Evolutionary conservation across 2,797 vertebrate species (phyloP), one percentile per base, ranked within the genome.

Genomic region (Syndactyla subalaris): DNA sequence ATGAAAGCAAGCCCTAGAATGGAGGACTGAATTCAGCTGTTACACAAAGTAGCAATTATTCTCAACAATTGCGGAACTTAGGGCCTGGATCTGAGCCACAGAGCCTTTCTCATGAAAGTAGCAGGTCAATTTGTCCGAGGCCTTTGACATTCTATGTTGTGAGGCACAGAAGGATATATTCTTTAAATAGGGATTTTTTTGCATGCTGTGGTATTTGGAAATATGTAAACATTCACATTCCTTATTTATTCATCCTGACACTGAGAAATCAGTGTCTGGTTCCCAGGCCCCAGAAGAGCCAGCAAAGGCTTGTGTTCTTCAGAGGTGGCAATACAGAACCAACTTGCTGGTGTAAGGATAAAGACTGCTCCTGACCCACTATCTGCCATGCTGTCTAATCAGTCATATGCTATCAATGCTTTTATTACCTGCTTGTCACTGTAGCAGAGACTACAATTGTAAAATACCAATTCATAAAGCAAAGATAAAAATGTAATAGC

Each of bases 31-130:
- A 98, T 98, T 98, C 97, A 97, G 94, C 98, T 96, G 80, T 96
- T 94, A 83, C 88, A 98, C 98, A 98, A 98, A 99, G 98, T 97
- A 57, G 61, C 96, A 96, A 98, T 99, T 98, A 98, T 98, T 98
- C 97, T 95, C 55, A 87, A 95, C 97, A 98, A 96, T 59, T 54
- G 81, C 76, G 73, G 55, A 91, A 74, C 73, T 96, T 81, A 73
- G 2, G 36, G 67, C 78, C 93, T 96, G 96, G 96, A 97, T 95
- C 85, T 95, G 95, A 97, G 97, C 98, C 98, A 97, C 87, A 29
- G 82, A 0, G 88, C 75, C 89, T 97, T 98, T 98, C 98, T 97
- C 98, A 97, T 97, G 95, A 96, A 97, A 95, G 94, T 76, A 73
- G 95, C 85, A 94, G 97, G 96, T 93, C 97, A 96, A n/a, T 96